Evolutionary conservation across 1,140 invertebrate species (phyloP), one percentile per base, ranked within the genome.

Genomic region (Apocrypta bakeri): DNA sequence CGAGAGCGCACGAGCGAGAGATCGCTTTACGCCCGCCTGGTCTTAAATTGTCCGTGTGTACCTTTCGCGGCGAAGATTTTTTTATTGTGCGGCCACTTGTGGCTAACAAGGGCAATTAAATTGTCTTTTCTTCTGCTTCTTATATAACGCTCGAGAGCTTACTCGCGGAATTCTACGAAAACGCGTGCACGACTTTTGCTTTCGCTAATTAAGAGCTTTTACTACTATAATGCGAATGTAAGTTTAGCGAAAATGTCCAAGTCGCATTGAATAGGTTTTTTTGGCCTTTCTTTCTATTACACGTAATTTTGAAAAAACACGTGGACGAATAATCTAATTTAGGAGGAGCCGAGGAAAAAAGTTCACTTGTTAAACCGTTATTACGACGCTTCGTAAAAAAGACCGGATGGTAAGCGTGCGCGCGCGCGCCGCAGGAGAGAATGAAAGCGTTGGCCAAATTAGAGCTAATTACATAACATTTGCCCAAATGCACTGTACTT

Each of bases 391-490:
- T 24, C 63, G 33, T 9, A 9, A 2, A 24, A 25, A 48, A 48
- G n/a, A n/a, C n/a, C n/a, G n/a, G n/a, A n/a, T n/a, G n/a, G n/a
- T n/a, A 48, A 48, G 14, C 42, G 48, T 21, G 48, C 21, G 21
- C 14, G 2, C 3, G 2, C n/a, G 48, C 48, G n/a, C 21, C 14
- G 17, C 12, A 1, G 40, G 12, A 17, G 21, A 56, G 17, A 56
- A 56, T 56, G 17, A 56, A 56, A 56, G 48, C 48, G 48, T 56
- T 21, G 48, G 48, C 48, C 21, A 66, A 66, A 66, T 66, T 66
- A 66, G 63, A 66, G 63, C 63, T 66, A 66, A 66, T 66, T 66
- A 66, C 25, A 14, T 66, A 66, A 66, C 63, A 27, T 25, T 66
- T 25, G 25, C 24, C 63, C 48, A 29, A 12, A 66, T 17, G 63